Percentiles rank a stretch among this genome's conserved stretches.
phyloP scores from a whole-genome alignment of 2,113 vertebrate species.

The Oncorhynchus clarkii region DNA sequence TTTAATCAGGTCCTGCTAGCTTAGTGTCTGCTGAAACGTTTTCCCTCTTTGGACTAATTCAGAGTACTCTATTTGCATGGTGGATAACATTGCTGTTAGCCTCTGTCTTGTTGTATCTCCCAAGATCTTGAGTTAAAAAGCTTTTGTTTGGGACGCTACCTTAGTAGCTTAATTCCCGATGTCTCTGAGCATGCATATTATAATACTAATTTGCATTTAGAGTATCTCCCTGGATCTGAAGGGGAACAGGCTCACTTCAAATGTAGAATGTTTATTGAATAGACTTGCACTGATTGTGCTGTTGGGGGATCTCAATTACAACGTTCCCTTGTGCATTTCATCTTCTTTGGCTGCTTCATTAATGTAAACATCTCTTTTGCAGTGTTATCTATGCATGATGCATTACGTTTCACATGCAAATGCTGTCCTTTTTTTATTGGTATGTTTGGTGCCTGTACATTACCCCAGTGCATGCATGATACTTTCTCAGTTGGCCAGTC shows the following conservation, averaged over 20 bases:
- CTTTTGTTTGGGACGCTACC: not conserved
- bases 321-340: conserved; percentile 23
- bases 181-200: not conserved
- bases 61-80: not conserved
- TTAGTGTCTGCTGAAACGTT: not conserved
- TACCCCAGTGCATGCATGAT: not conserved
- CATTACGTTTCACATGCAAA: not conserved
- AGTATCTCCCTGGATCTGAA: conserved; percentile 5
- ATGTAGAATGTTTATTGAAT: conserved; percentile 28
- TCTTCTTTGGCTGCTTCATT: not conserved
- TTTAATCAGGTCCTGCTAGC: not conserved
- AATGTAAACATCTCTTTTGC: conserved; percentile 6
- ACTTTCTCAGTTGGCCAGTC: not conserved
- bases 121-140: not conserved
- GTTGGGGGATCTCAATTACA: conserved; percentile 29
- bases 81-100: not conserved
- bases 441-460: not conserved
- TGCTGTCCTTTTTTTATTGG: not conserved
- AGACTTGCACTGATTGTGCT: conserved; percentile 2
- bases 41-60: not conserved
- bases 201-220: conserved; percentile 3
- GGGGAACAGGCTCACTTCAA: conserved; percentile 8
- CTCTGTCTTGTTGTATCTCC: not conserved
- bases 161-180: too few relatives aligned
- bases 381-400: conserved; percentile 3